Conservation (phyloP, 2,797 vertebrate genomes). For the Poecilia velifera region DNA sequence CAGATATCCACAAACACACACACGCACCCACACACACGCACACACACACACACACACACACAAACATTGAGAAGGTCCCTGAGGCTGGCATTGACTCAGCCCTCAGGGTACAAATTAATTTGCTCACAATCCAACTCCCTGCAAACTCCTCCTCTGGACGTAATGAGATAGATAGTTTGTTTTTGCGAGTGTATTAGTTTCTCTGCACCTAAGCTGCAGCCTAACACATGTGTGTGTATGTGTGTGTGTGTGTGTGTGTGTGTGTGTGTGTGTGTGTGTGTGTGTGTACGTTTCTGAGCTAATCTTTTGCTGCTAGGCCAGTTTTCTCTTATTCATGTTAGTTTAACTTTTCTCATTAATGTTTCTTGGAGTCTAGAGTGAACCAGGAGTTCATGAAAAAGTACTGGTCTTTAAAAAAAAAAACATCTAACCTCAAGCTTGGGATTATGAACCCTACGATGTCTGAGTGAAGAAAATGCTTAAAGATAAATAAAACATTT, state of each 20-base stretch:
- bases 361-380: accelerated
- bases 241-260: neutral
- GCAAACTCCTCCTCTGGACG: constrained; percentile 50
- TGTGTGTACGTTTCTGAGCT: neutral
- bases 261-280: too few species aligned
- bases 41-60: neutral
- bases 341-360: neutral
- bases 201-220: neutral
- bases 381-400: neutral
- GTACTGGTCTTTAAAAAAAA: neutral
- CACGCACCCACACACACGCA: constrained; percentile 2
- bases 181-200: constrained; percentile 5
- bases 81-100: constrained; percentile 47
- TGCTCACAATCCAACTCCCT: constrained; percentile 51
- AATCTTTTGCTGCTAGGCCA: neutral
- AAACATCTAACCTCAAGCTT: neutral
- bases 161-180: constrained; percentile 18
- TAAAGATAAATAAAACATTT: neutral
- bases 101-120: constrained; percentile 64
- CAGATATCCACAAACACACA: constrained; percentile 14
- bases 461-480: neutral
- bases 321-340: neutral
- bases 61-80: constrained; percentile 16
- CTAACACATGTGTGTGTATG: neutral
- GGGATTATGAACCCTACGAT: neutral